A percentile compares a stretch with the other conserved stretches of the same genome.
These are phyloP conservation scores for Simalia tracyae DNA, from an alignment of 2,797 vertebrate species.

Conservation along the genomic window DNA sequence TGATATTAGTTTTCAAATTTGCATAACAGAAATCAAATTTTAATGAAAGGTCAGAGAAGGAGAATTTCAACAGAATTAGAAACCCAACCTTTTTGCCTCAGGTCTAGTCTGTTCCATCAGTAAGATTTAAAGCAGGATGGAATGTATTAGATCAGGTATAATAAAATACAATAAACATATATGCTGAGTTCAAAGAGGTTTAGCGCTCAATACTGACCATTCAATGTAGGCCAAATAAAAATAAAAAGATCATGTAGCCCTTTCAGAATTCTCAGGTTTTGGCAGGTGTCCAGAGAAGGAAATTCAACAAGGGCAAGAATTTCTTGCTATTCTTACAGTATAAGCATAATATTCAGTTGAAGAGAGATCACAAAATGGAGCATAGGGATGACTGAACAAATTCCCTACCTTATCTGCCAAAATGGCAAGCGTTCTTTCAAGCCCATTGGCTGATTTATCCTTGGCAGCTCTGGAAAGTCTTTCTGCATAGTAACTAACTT, in stretches of 20 bases:
- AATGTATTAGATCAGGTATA: not conserved
- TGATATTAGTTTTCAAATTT: not conserved
- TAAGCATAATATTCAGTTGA: not conserved
- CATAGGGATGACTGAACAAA: not conserved
- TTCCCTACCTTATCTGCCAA: constrained; percentile 90
- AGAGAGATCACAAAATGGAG: not conserved
- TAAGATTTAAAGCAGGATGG: not conserved
- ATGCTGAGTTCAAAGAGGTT: not conserved
- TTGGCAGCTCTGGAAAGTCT: constrained; percentile 93
- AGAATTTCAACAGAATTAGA: not conserved
- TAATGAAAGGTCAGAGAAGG: not conserved
- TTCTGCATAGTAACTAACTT: constrained; percentile 98
- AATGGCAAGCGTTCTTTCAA: constrained; percentile 93
- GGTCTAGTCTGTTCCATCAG: not conserved
- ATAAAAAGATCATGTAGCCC: not conserved
- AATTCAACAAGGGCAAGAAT: not conserved
- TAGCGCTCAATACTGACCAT: not conserved
- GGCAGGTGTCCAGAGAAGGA: not conserved
- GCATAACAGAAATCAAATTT: not conserved
- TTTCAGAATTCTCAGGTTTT: not conserved
- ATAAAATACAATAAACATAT: not conserved
- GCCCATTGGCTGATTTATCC: constrained; percentile 90
- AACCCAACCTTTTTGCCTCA: not conserved
- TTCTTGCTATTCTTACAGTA: not conserved
- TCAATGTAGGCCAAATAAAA: not conserved